Evolutionary conservation across 2,888 invertebrate species (phyloP).

Genomic region (Parnassius smintheus): DNA sequence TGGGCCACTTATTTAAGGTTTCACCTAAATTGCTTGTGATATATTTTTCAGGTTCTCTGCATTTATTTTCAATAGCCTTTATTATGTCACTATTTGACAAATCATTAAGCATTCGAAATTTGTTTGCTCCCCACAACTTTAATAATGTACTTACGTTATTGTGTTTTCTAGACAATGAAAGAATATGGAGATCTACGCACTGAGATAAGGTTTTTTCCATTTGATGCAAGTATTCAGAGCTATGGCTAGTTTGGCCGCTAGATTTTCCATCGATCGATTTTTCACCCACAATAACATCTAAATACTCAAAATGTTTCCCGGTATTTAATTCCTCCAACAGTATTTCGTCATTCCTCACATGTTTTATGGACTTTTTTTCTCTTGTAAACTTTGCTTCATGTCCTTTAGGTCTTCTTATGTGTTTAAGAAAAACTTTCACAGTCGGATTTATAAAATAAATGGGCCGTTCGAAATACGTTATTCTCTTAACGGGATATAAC

Average conservation of each 20-base stretch:
- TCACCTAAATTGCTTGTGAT: background rate
- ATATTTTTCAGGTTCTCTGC: background rate
- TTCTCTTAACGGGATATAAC: background rate
- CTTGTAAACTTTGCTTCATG: background rate
- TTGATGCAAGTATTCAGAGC: background rate
- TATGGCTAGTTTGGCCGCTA: background rate
- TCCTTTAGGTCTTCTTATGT: too few relatives aligned
- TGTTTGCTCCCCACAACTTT: background rate
- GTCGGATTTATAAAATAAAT: constrained; percentile 10
- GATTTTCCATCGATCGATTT: background rate
- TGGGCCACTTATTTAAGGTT: background rate
- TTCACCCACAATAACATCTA: background rate
- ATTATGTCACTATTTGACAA: constrained; percentile 3
- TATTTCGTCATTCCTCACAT: background rate
- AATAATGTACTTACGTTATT: constrained; percentile 2
- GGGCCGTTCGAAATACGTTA: constrained; percentile 6
- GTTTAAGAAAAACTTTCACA: too few relatives aligned
- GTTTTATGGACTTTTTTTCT: background rate
- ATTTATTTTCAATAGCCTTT: background rate
- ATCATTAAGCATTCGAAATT: constrained; percentile 4
- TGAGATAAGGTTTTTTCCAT: background rate
- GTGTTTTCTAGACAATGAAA: background rate
- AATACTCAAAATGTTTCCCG: background rate
- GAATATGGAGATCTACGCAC: background rate
- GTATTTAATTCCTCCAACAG: background rate